Conservation (phyloP, 2,113 vertebrate species). For the Scomber colias region DNA sequence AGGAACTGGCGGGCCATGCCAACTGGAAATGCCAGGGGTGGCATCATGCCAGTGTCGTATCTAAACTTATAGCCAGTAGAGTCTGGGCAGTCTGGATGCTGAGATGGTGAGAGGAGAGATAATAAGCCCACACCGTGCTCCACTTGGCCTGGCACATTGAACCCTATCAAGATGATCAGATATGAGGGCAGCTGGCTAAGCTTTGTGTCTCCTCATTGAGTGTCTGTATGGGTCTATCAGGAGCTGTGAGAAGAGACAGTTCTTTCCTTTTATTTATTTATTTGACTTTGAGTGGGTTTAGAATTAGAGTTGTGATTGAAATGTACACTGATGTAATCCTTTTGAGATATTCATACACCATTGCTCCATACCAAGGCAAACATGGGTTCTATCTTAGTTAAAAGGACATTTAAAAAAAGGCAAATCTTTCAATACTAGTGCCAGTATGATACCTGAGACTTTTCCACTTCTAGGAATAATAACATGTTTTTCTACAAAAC, state of each 20-base stretch:
- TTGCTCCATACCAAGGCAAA: background rate
- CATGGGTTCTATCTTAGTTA: no score
- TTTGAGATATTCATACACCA: background rate
- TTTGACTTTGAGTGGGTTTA: slow-evolving; percentile 11
- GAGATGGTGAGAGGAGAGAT: slow-evolving; percentile 65
- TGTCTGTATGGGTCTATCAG: slow-evolving; percentile 20
- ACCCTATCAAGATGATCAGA: slow-evolving; percentile 74
- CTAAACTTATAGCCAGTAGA: slow-evolving; percentile 57
- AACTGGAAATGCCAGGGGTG: slow-evolving; percentile 79
- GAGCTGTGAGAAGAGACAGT: slow-evolving; percentile 3
- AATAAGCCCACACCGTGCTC: slow-evolving; percentile 43
- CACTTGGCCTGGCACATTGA: slow-evolving; percentile 23
- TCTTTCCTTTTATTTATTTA: slow-evolving; percentile 10
- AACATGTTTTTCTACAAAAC: no score
- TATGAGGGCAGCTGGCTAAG: slow-evolving; percentile 52
- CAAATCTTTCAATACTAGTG: no score
- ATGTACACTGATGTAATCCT: slow-evolving; percentile 7
- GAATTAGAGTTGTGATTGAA: slow-evolving; percentile 18
- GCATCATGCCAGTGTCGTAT: slow-evolving; percentile 72
- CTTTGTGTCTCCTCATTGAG: slow-evolving; percentile 49
- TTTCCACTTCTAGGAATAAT: no score
- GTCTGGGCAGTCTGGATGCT: slow-evolving; percentile 43
- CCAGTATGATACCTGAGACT: no score
- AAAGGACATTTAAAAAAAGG: no score
- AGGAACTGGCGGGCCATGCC: slow-evolving; percentile 81